phyloP scores from a whole-genome alignment of 30 jellyfish, hydroid and myxozoan species.

The Aurelia sp. region DNA sequence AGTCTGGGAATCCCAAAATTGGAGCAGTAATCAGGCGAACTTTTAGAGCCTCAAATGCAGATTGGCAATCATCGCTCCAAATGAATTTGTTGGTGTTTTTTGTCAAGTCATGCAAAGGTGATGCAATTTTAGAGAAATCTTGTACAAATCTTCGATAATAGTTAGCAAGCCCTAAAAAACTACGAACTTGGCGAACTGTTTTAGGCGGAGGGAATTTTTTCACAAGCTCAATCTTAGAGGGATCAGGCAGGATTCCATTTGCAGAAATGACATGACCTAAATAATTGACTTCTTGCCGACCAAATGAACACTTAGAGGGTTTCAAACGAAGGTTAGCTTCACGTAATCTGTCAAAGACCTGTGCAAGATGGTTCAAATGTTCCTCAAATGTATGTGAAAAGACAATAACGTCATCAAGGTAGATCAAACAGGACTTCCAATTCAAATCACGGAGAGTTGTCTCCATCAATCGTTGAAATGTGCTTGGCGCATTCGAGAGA shows the following conservation, averaged over 20 bases:
- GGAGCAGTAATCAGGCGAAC: conserved; percentile 1
- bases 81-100: not conserved
- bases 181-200: conserved; percentile 2
- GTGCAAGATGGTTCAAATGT: no score
- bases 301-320: not conserved
- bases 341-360: not conserved
- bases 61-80: not conserved
- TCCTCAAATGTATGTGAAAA: no score
- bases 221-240: not conserved
- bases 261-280: not conserved
- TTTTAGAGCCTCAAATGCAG: conserved; percentile 1
- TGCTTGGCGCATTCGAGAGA: no score
- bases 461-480: no score
- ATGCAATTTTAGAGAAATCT: not conserved
- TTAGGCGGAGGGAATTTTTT: not conserved
- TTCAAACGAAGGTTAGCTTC: not conserved
- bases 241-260: conserved; percentile 2
- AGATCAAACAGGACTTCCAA: no score
- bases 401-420: no score
- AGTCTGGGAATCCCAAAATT: conserved; percentile 1
- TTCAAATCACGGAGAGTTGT: no score
- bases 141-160: conserved; percentile 28
- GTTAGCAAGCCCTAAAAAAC: conserved; percentile 12
- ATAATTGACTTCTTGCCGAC: not conserved
- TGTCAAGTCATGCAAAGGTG: conserved; percentile 25